Conservation (phyloP, 2,888 invertebrate genomes). For the Parnassius orleans region DNA sequence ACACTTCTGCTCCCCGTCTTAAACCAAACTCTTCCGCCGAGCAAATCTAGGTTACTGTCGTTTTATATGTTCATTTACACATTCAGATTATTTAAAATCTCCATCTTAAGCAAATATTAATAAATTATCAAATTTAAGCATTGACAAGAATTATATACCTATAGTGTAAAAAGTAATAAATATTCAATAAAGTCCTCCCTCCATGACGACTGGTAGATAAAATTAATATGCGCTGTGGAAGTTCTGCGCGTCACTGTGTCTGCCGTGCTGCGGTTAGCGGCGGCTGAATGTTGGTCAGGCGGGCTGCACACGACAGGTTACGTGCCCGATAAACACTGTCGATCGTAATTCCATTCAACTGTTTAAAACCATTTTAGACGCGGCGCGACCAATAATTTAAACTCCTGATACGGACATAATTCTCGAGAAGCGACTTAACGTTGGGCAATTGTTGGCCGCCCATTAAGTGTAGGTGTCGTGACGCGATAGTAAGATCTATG, state of each 20-base stretch:
- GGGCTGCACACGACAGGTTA: constrained; percentile 50
- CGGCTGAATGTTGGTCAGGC: constrained; percentile 51
- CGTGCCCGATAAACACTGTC: constrained; percentile 51
- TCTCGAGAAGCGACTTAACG: constrained; percentile 53
- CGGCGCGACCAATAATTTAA: constrained; percentile 47
- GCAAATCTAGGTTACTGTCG: no score
- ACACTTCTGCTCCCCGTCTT: no score
- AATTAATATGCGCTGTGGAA: constrained; percentile 21
- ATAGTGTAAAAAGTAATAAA: no score
- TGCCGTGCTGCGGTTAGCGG: constrained; percentile 25
- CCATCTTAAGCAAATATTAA: not conserved
- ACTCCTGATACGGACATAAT: constrained; percentile 48
- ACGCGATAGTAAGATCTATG: constrained; percentile 53
- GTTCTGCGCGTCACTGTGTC: constrained; percentile 29
- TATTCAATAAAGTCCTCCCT: no score
- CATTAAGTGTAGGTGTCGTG: constrained; percentile 53
- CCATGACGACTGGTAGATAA: not conserved
- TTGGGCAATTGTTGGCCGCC: constrained; percentile 62
- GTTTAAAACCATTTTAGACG: constrained; percentile 53
- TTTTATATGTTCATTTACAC: not conserved
- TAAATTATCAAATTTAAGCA: no score
- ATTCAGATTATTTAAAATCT: not conserved
- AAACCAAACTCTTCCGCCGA: no score
- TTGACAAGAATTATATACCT: no score
- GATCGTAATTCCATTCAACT: constrained; percentile 52